Conservation (phyloP, 2,113 vertebrate genomes). For the Vombatus ursinus region DNA sequence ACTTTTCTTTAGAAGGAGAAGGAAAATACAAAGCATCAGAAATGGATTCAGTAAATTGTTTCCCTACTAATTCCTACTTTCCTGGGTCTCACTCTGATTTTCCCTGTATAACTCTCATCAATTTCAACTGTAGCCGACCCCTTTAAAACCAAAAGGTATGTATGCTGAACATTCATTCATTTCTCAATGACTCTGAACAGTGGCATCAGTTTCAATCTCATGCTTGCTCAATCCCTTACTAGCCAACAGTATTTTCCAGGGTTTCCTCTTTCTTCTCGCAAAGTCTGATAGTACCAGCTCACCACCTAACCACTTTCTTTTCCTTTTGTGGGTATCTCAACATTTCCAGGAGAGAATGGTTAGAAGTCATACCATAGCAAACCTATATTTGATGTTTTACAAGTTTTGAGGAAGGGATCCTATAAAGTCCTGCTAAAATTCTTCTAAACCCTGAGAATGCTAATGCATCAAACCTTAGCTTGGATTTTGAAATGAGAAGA, state of each 20-base stretch:
- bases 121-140: background rate
- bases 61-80: background rate
- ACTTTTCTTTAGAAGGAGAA: background rate
- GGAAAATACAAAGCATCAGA: background rate
- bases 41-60: background rate
- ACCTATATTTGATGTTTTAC: background rate
- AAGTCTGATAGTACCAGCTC: background rate
- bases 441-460: background rate
- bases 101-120: background rate
- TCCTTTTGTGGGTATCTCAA: conserved; percentile 5
- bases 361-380: background rate
- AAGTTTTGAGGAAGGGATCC: background rate
- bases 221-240: background rate
- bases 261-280: background rate
- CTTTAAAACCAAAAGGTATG: background rate
- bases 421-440: background rate
- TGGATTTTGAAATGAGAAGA: background rate
- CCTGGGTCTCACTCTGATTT: background rate
- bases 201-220: background rate
- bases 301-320: background rate
- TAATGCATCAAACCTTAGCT: background rate
- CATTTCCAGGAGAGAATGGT: conserved; percentile 4
- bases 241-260: background rate
- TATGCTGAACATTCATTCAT: background rate
- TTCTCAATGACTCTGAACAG: background rate